phyloP scores from a whole-genome alignment of 1,140 invertebrate genomes.

The Drosophila busckii region DNA sequence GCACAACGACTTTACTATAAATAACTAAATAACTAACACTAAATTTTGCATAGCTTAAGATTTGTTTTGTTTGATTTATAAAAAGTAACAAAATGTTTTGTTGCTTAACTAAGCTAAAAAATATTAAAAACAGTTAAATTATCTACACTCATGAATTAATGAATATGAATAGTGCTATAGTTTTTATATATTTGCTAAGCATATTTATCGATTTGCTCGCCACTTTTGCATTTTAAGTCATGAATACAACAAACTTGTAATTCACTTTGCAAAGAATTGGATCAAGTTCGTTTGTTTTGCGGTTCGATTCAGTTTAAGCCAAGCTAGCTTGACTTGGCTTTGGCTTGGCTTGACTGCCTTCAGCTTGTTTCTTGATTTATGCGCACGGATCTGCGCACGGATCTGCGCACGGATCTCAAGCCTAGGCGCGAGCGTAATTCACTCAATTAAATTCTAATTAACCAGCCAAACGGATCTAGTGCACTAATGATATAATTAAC shows the following conservation, averaged over 20 bases:
- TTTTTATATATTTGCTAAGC: no score
- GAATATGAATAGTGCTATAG: no score
- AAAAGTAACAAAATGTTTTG: no score
- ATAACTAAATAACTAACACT: no score
- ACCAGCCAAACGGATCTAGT: constrained; percentile 53
- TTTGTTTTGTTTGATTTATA: no score
- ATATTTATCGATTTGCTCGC: no score
- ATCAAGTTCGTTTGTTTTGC: constrained; percentile 63
- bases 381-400: constrained; percentile 58
- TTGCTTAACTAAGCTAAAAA: no score
- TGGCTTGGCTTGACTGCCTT: constrained; percentile 30
- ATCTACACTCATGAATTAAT: no score
- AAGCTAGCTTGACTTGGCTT: constrained; percentile 2
- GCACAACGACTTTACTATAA: no score
- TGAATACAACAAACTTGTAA: constrained; percentile 35
- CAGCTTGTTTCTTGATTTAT: constrained; percentile 62
- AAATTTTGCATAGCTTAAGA: no score
- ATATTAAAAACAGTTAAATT: no score
- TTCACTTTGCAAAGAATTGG: constrained; percentile 48
- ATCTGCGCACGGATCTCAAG: constrained; percentile 38
- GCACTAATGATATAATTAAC: constrained; percentile 49
- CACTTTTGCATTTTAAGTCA: no score
- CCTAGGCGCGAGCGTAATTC: constrained; percentile 13
- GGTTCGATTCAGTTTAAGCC: constrained; percentile 5
- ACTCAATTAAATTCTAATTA: constrained; percentile 60